phyloP scores from a whole-genome alignment of 1,140 invertebrate species.

The Drosophila pachea region DNA sequence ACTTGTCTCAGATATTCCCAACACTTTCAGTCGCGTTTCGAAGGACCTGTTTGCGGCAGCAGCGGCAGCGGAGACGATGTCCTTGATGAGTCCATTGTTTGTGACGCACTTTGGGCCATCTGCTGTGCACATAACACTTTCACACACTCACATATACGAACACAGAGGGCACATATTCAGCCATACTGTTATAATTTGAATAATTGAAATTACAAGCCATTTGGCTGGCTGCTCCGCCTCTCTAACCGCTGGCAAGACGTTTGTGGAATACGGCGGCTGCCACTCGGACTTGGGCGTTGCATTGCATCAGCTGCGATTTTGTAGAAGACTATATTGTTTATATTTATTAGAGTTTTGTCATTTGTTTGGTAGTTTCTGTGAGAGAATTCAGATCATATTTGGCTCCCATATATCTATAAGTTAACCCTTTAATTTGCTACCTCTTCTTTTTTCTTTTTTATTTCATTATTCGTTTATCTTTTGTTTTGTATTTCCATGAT shows the following conservation, averaged over 20 bases:
- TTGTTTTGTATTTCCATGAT: constrained; percentile 34
- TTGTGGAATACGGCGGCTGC: neutral
- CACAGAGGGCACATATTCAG: constrained; percentile 3
- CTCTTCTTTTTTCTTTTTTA: constrained; percentile 2
- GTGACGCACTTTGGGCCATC: constrained; percentile 61
- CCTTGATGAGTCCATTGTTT: too few relatives aligned
- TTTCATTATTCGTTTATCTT: constrained; percentile 5
- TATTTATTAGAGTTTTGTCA: too few relatives aligned
- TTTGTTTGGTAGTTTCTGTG: too few relatives aligned
- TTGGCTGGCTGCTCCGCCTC: neutral
- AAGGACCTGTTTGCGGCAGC: constrained; percentile 14
- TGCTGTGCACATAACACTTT: constrained; percentile 37
- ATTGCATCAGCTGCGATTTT: constrained; percentile 17
- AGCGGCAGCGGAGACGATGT: constrained; percentile 2
- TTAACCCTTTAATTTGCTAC: neutral
- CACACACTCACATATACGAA: constrained; percentile 20
- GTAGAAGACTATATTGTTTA: neutral
- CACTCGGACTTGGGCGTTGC: neutral
- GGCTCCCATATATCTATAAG: neutral
- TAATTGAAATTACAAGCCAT: constrained; percentile 51
- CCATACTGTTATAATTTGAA: constrained; percentile 52
- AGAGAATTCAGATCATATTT: too few relatives aligned
- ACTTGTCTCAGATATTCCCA: constrained; percentile 3
- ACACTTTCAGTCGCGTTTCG: constrained; percentile 40
- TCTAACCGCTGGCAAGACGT: neutral